Percentiles rank a stretch among this genome's conserved stretches.
Conservation (phyloP, 2,888 invertebrate species). For the Melieria picta region DNA sequence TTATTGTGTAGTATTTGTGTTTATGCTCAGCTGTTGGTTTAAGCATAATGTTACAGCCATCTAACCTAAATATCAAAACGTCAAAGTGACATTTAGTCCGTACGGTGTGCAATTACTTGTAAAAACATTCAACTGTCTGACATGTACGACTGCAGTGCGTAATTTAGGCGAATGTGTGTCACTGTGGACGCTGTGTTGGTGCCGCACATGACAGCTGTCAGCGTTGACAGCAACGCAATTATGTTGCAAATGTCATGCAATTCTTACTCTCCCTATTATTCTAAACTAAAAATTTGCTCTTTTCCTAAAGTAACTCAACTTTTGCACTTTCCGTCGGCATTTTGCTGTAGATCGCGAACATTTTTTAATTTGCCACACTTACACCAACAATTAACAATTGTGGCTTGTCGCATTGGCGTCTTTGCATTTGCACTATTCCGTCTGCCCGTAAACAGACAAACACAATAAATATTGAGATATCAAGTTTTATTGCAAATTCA, state of each 20-base stretch:
- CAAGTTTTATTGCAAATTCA: constrained; percentile 20
- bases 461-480: constrained; percentile 32
- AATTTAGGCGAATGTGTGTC: background rate
- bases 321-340: too few relatives aligned
- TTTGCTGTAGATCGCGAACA: too few relatives aligned
- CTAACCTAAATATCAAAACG: constrained; percentile 53
- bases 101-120: constrained; percentile 54
- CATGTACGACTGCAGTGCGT: background rate
- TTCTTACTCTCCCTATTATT: constrained; percentile 5
- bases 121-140: constrained; percentile 46
- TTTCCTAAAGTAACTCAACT: too few relatives aligned
- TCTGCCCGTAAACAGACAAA: background rate
- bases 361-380: too few relatives aligned
- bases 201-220: constrained; percentile 17
- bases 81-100: constrained; percentile 40
- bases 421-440: too few relatives aligned
- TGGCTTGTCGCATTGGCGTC: too few relatives aligned
- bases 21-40: background rate
- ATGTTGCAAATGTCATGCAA: constrained; percentile 7
- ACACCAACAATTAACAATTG: too few relatives aligned
- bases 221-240: constrained; percentile 15
- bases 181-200: background rate
- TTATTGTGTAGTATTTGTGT: background rate
- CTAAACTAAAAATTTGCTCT: too few relatives aligned
- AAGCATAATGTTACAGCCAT: constrained; percentile 27